Evolutionary conservation across 2,797 vertebrate genomes (phyloP), one percentile per base, ranked within the genome.

Genomic region (Acanthurus leucopareius): DNA sequence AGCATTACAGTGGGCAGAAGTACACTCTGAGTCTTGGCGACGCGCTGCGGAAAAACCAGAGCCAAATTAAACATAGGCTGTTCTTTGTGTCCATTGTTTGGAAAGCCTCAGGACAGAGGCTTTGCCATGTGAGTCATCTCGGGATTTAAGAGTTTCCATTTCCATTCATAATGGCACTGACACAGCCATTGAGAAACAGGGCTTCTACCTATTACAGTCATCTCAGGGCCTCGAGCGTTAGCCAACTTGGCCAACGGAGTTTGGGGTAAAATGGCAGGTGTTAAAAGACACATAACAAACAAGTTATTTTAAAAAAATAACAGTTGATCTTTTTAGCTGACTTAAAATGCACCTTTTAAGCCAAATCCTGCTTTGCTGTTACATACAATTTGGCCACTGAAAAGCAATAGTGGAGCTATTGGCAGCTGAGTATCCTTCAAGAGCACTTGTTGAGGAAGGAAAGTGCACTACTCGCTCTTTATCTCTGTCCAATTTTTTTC

Each of bases 91-190:
- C 84, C 80, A 87, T 86, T 91, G 88, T 88, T 62, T 54, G 52
- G 20, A 73, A 58, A 79, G 90, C 77, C 77, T 69, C 20, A 75
- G 80, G 86, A 91, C 80, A 63, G 83, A 79, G 70, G 74, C 85
- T 87, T 80, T 81, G 75, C 85, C 48, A 40, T 84, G 79, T 87
- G 86, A 90, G 76, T 89, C 89, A 89, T 87, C 84, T 84, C 51
- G 28, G 38, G 47, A 74, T 89, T 87, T 73, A 82, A 88, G 86
- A 90, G 85, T 91, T 91, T 89, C 84, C 84, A 86, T 89, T 91
- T 89, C 88, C 79, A 85, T 86, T 88, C 82, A 86, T 74, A 88
- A 86, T 67, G 73, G 62, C 75, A 77, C 68, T 48, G 77, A 87
- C 79, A 65, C 79, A 67, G 77, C 70, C 76, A 83, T 62, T 73